Conservation (phyloP, 2,797 vertebrate genomes). For the Sebastes steindachneri region DNA sequence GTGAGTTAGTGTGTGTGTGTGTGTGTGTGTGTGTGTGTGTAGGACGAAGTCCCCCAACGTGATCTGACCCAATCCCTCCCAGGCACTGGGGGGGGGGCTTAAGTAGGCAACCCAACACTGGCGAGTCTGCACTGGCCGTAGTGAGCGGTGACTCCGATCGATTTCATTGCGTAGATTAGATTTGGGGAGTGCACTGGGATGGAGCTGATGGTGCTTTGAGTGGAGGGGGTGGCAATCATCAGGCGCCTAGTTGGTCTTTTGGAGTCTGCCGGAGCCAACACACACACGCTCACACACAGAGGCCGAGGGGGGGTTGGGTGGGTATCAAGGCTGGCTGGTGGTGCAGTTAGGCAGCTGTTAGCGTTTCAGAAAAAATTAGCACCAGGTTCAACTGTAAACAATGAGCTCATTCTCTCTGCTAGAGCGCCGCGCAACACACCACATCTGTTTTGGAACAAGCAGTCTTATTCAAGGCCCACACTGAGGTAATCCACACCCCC, state of each 20-base stretch:
- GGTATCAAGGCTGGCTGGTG: constrained; percentile 56
- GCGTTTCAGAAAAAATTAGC: constrained; percentile 81
- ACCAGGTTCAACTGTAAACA: constrained; percentile 83
- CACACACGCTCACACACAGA: constrained; percentile 13
- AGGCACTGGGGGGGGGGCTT: neutral
- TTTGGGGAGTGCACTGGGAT: constrained; percentile 59
- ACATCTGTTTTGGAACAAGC: constrained; percentile 82
- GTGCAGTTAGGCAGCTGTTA: constrained; percentile 81
- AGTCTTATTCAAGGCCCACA: constrained; percentile 71
- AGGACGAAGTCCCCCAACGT: neutral
- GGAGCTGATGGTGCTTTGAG: constrained; percentile 54
- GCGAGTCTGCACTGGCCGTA: constrained; percentile 10
- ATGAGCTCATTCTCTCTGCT: constrained; percentile 82
- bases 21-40: neutral
- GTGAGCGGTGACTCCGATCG: constrained; percentile 51
- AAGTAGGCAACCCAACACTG: constrained; percentile 55
- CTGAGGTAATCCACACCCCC: constrained; percentile 65
- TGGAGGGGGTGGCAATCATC: constrained; percentile 41
- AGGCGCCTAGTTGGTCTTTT: constrained; percentile 64
- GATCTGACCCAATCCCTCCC: constrained; percentile 19
- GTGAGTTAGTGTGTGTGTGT: neutral
- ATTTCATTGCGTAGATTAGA: constrained; percentile 69
- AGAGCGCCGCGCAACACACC: constrained; percentile 60
- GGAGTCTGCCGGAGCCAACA: constrained; percentile 53
- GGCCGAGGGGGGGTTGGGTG: neutral